phyloP scores from a whole-genome alignment of 2,797 vertebrate species.

The Chaenodraco wilsoni region DNA sequence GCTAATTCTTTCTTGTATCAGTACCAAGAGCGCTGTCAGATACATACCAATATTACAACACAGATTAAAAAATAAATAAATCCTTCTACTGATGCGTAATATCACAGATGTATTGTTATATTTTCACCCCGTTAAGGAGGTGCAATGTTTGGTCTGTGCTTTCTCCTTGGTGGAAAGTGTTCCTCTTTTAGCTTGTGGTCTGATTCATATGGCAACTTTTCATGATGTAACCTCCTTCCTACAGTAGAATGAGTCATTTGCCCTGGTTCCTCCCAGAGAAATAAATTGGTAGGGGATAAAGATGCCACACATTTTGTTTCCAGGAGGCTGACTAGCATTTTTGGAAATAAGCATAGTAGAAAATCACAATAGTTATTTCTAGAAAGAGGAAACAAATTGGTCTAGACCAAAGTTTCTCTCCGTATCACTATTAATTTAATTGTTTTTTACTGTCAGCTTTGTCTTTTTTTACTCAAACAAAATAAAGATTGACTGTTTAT shows the following conservation, averaged over 20 bases:
- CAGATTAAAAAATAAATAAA: conserved; percentile 20
- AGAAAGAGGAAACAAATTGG: conserved; percentile 23
- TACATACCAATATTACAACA: background rate
- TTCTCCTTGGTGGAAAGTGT: conserved; percentile 42
- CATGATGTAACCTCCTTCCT: conserved; percentile 70
- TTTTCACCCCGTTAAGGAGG: conserved; percentile 56
- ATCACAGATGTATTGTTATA: conserved; percentile 45
- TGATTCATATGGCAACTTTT: conserved; percentile 59
- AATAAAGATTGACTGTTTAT: background rate
- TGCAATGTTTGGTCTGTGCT: conserved; percentile 50
- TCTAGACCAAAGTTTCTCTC: background rate
- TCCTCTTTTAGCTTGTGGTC: conserved; percentile 57
- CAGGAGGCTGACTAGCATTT: conserved; percentile 59
- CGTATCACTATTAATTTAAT: background rate
- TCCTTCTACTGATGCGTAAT: conserved; percentile 34
- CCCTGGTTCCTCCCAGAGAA: conserved; percentile 61
- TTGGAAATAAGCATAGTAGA: conserved; percentile 35
- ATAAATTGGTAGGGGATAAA: conserved; percentile 50
- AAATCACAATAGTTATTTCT: conserved; percentile 33
- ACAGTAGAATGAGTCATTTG: conserved; percentile 66
- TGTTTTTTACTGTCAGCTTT: background rate
- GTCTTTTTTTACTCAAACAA: background rate
- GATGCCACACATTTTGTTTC: conserved; percentile 69
- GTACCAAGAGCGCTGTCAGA: conserved; percentile 25
- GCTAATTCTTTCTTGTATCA: conserved; percentile 22